phyloP scores from a whole-genome alignment of 2,113 vertebrate species.

The Epinephelus moara region DNA sequence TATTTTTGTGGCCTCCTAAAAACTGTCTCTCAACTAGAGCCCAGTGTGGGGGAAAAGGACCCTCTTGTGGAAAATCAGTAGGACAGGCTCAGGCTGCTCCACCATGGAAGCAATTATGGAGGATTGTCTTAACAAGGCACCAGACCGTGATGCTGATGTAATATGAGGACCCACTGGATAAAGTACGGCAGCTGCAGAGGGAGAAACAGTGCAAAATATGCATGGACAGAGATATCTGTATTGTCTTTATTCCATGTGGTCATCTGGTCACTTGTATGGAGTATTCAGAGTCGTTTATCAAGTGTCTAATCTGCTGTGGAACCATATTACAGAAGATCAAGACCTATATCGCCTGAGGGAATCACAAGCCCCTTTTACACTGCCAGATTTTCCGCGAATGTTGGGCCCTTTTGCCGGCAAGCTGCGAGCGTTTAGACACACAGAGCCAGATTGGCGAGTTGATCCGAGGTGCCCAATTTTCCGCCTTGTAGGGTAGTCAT shows the following conservation, averaged over 20 bases:
- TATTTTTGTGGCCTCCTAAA: conserved; percentile 3
- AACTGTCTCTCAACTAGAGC: neutral
- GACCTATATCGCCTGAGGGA: conserved; percentile 76
- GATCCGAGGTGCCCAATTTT: too few species aligned
- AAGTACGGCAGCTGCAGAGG: conserved; percentile 89
- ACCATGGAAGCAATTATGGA: too few species aligned
- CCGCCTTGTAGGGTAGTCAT: too few species aligned
- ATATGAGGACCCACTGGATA: conserved; percentile 88
- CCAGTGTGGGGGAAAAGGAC: too few species aligned
- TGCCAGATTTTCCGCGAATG: too few species aligned
- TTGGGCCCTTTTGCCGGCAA: too few species aligned
- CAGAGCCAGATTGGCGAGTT: too few species aligned
- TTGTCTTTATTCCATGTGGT: conserved; percentile 94
- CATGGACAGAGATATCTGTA: conserved; percentile 90
- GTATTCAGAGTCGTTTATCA: conserved; percentile 87
- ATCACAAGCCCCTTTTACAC: neutral
- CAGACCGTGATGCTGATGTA: too few species aligned
- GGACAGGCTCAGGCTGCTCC: too few species aligned
- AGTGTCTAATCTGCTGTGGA: conserved; percentile 93
- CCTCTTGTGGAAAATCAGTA: too few species aligned
- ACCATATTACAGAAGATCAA: conserved; percentile 85
- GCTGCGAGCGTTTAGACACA: too few species aligned
- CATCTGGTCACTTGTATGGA: conserved; percentile 91
- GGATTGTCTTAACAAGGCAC: too few species aligned
- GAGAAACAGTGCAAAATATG: conserved; percentile 98